Evolutionary conservation across 2,797 vertebrate genomes (phyloP).

Genomic region (Eospalax fontanierii): DNA sequence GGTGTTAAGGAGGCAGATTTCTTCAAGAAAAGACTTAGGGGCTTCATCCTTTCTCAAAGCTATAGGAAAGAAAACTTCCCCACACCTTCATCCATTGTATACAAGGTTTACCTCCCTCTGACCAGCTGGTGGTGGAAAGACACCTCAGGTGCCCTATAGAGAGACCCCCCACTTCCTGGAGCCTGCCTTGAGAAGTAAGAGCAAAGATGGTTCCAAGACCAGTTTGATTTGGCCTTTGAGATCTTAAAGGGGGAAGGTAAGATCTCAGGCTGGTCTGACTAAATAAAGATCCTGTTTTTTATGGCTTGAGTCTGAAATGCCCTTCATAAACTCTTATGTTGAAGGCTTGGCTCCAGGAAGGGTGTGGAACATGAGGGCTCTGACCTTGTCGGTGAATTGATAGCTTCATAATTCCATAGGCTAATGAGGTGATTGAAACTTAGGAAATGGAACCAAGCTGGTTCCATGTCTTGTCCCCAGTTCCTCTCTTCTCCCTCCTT

Average conservation of each 20-base stretch:
- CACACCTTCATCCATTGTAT: neutral
- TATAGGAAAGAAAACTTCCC: neutral
- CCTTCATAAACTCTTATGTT: neutral
- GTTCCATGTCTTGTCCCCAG: too few species aligned
- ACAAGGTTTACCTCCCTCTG: neutral
- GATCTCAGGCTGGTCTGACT: neutral
- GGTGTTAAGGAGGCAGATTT: neutral
- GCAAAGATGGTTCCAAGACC: neutral
- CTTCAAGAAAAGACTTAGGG: neutral
- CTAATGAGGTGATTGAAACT: neutral
- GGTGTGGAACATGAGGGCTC: neutral
- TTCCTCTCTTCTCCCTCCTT: too few species aligned
- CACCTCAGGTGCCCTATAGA: neutral
- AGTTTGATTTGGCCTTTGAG: neutral
- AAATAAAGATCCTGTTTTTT: neutral
- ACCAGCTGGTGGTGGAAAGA: neutral
- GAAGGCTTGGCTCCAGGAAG: neutral
- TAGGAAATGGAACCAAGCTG: neutral
- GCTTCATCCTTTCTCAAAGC: neutral
- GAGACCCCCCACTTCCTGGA: neutral
- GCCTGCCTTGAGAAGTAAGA: neutral
- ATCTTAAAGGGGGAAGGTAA: neutral
- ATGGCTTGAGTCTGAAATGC: neutral
- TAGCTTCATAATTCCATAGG: neutral
- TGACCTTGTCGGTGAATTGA: neutral